Conservation (phyloP, 2,888 invertebrate species). For the Caenorhabditis sinica region DNA sequence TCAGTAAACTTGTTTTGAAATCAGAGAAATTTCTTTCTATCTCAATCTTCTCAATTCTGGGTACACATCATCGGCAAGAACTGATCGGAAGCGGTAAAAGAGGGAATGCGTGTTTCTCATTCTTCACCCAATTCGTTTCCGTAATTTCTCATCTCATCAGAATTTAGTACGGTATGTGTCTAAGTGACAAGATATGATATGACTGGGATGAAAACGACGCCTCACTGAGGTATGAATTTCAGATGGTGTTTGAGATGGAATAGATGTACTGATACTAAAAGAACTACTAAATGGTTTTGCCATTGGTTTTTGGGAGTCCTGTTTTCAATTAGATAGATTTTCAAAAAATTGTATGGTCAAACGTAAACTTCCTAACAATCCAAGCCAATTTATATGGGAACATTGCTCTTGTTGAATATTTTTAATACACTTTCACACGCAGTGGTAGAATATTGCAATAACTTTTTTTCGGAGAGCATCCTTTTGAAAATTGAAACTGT, state of each 20-base stretch:
- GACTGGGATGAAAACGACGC: conserved; percentile 11
- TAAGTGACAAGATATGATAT: conserved; percentile 57
- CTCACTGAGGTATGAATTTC: not conserved
- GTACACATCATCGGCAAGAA: conserved; percentile 13
- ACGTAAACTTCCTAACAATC: too few species aligned
- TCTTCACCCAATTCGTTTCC: conserved; percentile 52
- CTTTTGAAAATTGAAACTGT: too few species aligned
- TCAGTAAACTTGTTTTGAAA: conserved; percentile 17
- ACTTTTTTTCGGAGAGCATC: too few species aligned
- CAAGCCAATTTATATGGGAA: too few species aligned
- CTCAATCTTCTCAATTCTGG: conserved; percentile 6
- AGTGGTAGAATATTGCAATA: too few species aligned
- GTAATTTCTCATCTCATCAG: conserved; percentile 39
- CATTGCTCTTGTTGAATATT: too few species aligned
- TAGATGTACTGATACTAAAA: too few species aligned
- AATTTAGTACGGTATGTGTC: conserved; percentile 18
- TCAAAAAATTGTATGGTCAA: too few species aligned
- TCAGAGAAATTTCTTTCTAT: not conserved
- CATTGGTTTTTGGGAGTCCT: not conserved
- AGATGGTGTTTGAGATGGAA: not conserved
- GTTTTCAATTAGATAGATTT: not conserved
- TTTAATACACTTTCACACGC: too few species aligned
- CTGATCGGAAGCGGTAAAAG: conserved; percentile 10
- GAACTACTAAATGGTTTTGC: too few species aligned
- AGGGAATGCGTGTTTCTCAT: conserved; percentile 45